These are phyloP conservation scores for Leptopilina boulardi DNA, from an alignment of 1,140 invertebrate genomes.

Conservation along the genomic window DNA sequence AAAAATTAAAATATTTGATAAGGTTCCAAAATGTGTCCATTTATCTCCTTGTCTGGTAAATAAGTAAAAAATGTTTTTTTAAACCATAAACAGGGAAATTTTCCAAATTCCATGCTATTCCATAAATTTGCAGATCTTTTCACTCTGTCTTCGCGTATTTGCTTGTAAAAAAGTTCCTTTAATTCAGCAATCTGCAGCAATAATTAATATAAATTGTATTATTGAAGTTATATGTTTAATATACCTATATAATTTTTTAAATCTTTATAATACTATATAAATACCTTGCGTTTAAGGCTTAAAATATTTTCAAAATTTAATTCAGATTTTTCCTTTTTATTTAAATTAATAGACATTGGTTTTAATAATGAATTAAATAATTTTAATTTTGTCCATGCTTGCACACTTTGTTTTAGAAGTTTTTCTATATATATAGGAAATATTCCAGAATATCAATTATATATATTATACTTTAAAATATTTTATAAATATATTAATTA, in stretches of 20 bases:
- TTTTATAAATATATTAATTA: no score
- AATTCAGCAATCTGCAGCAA: conserved; percentile 55
- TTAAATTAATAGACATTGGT: conserved; percentile 46
- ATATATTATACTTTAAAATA: no score
- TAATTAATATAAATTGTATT: background rate
- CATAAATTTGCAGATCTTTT: conserved; percentile 55
- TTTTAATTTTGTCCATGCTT: conserved; percentile 46
- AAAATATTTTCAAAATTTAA: conserved; percentile 48
- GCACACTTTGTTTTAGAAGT: conserved; percentile 30
- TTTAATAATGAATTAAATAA: background rate
- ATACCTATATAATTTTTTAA: no score
- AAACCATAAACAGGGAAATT: conserved; percentile 61
- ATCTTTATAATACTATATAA: no score
- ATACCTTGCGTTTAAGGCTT: no score
- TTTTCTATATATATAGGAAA: no score
- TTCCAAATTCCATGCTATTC: conserved; percentile 62
- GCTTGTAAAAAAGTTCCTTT: conserved; percentile 57
- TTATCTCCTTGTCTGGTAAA: conserved; percentile 59
- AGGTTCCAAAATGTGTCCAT: conserved; percentile 55
- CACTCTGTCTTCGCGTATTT: conserved; percentile 59
- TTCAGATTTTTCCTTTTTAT: conserved; percentile 23
- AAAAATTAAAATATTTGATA: background rate
- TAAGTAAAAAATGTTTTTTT: conserved; percentile 70
- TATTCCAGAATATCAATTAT: no score
- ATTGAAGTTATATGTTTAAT: background rate